These are phyloP conservation scores for Acrossocheilus fasciatus DNA, from an alignment of 2,797 vertebrate species.

Conservation along the genomic window DNA sequence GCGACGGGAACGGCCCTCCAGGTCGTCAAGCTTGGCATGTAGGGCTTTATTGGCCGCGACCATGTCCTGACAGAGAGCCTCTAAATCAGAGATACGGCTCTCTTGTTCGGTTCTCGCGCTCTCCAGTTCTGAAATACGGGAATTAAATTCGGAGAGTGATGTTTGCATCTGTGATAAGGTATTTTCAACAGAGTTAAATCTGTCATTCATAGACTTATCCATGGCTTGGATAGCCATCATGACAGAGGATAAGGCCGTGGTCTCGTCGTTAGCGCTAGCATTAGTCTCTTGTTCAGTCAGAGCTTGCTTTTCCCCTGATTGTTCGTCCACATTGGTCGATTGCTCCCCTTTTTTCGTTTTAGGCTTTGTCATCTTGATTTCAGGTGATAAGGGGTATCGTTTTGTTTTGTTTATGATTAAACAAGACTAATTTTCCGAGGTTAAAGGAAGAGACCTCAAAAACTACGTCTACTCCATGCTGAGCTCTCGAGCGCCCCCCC, in stretches of 20 bases:
- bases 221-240: neutral
- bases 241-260: neutral
- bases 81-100: neutral
- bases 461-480: too few relatives aligned
- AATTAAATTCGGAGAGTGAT: neutral
- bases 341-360: too few relatives aligned
- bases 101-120: neutral
- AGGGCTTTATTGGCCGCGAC: neutral
- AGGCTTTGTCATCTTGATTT: too few relatives aligned
- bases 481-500: too few relatives aligned
- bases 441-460: too few relatives aligned
- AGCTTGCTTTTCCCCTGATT: too few relatives aligned
- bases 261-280: neutral
- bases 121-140: neutral
- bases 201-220: neutral
- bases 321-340: too few relatives aligned
- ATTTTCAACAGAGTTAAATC: neutral
- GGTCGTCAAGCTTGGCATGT: neutral
- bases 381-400: too few relatives aligned
- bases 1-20: neutral
- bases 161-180: neutral
- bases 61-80: neutral
- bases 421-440: too few relatives aligned
- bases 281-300: too few relatives aligned
- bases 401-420: too few relatives aligned